Base-by-base conservation (phyloP, 2,888 invertebrate species). In the Tigriopus californicus region DNA sequence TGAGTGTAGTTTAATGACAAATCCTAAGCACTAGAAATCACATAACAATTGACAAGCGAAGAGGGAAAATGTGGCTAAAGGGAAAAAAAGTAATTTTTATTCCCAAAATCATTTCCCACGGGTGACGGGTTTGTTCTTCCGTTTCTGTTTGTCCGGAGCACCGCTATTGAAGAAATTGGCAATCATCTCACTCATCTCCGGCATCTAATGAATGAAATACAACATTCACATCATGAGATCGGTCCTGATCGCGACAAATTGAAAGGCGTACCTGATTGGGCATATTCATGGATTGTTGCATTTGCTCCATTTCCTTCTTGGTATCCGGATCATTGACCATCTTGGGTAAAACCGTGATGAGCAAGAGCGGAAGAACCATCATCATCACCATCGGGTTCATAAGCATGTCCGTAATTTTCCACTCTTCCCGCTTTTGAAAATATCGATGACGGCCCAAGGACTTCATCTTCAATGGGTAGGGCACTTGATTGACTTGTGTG, bases 181-280 rank as follows among this genome's bases (percentile, higher is more conserved):
- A 63, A 98, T 79, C 76, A 92, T 80, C 73, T 98, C 97, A 0
- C 92, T 89, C 76, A 98, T 82, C 73, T 97, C 97, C 2, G 90
- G 89, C 80, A 95, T 82, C 64, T 77, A n/a, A 64, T 8, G 66
- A 67, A 54, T 63, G 49, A 63, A 33, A 8, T 5, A 33, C 33
- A 61, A 40, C 48, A 59, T 20, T 13, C 1, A 12, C 12, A 25
- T 46, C 25, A 53, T 51, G 40, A 41, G 53, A 1, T 18, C 18
- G 18, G n/a, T n/a, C n/a, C n/a, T n/a, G n/a, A n/a, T n/a, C n/a
- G n/a, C n/a, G n/a, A n/a, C n/a, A n/a, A n/a, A n/a, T n/a, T n/a
- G n/a, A n/a, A 49, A 49, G 4, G 6, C 15, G 22, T 49, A 56
- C 22, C 22, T 59, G 59, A 41, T 59, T 59, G 33, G 51, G 41